phyloP scores from a whole-genome alignment of 1,140 invertebrate genomes.

The Cherax destructor region DNA sequence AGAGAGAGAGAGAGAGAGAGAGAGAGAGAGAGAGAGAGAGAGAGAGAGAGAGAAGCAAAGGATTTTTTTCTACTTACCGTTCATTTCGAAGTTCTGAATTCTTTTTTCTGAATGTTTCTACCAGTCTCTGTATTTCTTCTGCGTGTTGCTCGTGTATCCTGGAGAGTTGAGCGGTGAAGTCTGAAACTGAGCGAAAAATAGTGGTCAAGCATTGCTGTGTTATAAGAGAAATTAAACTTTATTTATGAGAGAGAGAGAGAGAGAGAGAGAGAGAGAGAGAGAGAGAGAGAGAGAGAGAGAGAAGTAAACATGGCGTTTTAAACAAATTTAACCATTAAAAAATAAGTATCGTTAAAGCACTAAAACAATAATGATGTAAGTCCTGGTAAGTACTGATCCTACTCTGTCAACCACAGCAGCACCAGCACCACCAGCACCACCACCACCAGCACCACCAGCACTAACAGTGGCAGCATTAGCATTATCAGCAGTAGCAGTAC shows the following conservation, averaged over 20 bases:
- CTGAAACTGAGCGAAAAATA: constrained; percentile 86
- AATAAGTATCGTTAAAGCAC: neutral
- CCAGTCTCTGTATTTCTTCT: constrained; percentile 90
- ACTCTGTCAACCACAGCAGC: neutral
- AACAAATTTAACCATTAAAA: too few relatives aligned
- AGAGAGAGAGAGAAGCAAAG: neutral
- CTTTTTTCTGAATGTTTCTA: constrained; percentile 90
- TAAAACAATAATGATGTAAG: neutral
- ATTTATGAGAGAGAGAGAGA: neutral
- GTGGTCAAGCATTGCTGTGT: neutral
- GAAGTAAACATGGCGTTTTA: neutral
- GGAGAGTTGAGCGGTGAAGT: constrained; percentile 94
- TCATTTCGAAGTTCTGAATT: constrained; percentile 92
- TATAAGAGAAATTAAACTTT: neutral
- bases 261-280: constrained; percentile 17
- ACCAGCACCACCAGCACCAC: neutral
- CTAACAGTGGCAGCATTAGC: too few relatives aligned
- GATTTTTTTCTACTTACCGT: constrained; percentile 79
- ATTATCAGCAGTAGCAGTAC: too few relatives aligned
- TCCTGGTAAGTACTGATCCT: neutral
- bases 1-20: too few relatives aligned
- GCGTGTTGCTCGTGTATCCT: constrained; percentile 94
- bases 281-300: constrained; percentile 25
- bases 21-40: too few relatives aligned
- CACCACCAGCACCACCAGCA: neutral